These are phyloP conservation scores for Turnix velox DNA, from an alignment of 2,113 vertebrate species.

Conservation along the genomic window DNA sequence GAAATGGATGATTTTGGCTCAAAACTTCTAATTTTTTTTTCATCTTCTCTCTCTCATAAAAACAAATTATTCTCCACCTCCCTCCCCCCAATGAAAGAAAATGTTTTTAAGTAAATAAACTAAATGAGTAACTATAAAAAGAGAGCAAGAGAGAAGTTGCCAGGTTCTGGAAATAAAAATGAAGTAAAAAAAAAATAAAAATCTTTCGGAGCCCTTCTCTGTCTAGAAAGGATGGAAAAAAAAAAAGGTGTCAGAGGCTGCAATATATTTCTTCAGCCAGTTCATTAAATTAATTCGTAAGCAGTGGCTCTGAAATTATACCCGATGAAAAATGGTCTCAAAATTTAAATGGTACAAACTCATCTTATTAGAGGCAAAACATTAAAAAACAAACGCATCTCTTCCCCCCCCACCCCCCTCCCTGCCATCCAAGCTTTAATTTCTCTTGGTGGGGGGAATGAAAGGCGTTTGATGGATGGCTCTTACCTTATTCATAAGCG, in stretches of 20 bases:
- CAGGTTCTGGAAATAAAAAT: conserved; percentile 69
- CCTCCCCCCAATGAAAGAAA: neutral
- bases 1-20: conserved; percentile 50
- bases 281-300: conserved; percentile 99
- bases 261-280: conserved; percentile 93
- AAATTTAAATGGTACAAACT: conserved; percentile 99
- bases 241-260: conserved; percentile 93
- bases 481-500: conserved; percentile 99
- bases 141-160: conserved; percentile 72
- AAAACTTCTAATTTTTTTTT: conserved; percentile 45
- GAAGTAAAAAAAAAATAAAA: conserved; percentile 5
- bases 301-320: conserved; percentile 96
- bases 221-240: conserved; percentile 75
- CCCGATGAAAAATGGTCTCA: conserved; percentile 97
- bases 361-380: conserved; percentile 99
- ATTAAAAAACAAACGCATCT: conserved; percentile 98
- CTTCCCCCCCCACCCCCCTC: conserved; percentile 73
- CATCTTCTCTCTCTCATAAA: neutral
- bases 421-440: conserved; percentile 80
- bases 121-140: conserved; percentile 70
- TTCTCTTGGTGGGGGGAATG: conserved; percentile 86
- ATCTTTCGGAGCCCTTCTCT: conserved; percentile 70
- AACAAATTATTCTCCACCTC: neutral
- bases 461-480: conserved; percentile 93
- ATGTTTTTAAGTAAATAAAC: conserved; percentile 63